Evolutionary conservation across 2,113 vertebrate genomes (phyloP), one percentile per base, ranked within the genome.

Genomic region (Balaenoptera acutorostrata): DNA sequence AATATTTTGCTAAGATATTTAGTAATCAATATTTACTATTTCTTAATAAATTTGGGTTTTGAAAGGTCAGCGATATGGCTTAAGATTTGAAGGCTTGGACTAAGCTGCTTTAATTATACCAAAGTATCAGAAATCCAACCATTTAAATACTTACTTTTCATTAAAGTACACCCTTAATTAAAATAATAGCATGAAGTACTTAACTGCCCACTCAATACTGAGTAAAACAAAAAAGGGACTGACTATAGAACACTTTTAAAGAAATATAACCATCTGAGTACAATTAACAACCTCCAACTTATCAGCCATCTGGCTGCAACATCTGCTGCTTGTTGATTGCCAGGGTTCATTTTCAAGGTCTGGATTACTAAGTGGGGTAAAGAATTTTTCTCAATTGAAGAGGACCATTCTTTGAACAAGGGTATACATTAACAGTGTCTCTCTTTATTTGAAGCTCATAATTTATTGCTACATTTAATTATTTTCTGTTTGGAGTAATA

Each of bases 291-390:
- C 23, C 77, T 94, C 68, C 44, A 91, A 91, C 72, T 85, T 74
- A 44, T 86, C 3, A 33, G 55, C 97, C 96, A 93, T 87, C 96
- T 98, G 96, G 84, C 39, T 81, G 5, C 10, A 89, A 63, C 88
- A 96, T 90, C 96, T 97, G 95, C 33, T 93, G 77, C 81, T 29
- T 1, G 2, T 25, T 88, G 88, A 72, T 41, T 83, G 46, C 46
- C 71, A 64, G 1, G 3, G 31, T 63, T 75, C 61, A 68, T 68
- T 55, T 85, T 11, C 29, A 11, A 63, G 71, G 8, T 52, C 81
- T 95, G 44, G 52, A 77, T 88, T 77, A 57, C 12, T 49, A 81
- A 17, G 10, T 68, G 7, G 0, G 8, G 5, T 68, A 57, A 88
- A 85, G 2, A 44, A 88, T 74, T 85, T 93, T 89, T 27, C 31